phyloP scores from a whole-genome alignment of 92 coral and sea anemone genomes.

The Heteractis magnifica region DNA sequence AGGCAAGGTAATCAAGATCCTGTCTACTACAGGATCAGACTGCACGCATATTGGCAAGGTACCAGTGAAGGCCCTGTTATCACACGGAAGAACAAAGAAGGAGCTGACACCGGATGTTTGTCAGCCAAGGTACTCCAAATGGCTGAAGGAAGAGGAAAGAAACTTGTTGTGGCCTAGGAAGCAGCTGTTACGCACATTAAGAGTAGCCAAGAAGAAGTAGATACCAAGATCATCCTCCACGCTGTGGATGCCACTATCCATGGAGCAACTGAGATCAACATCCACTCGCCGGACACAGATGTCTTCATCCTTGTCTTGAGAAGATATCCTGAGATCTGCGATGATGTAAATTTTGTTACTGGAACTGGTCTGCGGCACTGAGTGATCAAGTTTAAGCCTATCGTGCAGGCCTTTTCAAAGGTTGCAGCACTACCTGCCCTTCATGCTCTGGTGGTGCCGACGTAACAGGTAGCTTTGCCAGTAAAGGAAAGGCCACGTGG shows the following conservation, averaged over 20 bases:
- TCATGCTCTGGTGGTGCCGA: slow-evolving; percentile 50
- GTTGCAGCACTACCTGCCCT: slow-evolving; percentile 49
- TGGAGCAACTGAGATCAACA: neutral
- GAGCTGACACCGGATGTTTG: slow-evolving; percentile 30
- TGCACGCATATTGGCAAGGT: slow-evolving; percentile 43
- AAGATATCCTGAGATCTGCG: slow-evolving; percentile 21
- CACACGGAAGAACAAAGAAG: slow-evolving; percentile 7
- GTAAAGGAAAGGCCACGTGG: slow-evolving; percentile 28
- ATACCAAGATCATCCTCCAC: slow-evolving; percentile 38
- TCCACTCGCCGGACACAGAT: too few relatives aligned
- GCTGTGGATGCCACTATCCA: slow-evolving; percentile 35
- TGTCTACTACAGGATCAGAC: slow-evolving; percentile 42
- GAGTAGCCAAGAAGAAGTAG: slow-evolving; percentile 47
- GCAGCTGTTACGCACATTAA: neutral
- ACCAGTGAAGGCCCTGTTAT: slow-evolving; percentile 29
- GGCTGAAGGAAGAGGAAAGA: neutral
- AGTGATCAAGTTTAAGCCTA: slow-evolving; percentile 34
- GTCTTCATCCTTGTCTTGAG: slow-evolving; percentile 28
- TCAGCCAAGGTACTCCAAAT: neutral
- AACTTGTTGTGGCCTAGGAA: slow-evolving; percentile 25
- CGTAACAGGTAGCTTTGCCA: slow-evolving; percentile 45
- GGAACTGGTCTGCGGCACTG: slow-evolving; percentile 43
- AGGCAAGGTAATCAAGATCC: slow-evolving; percentile 33
- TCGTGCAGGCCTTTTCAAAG: slow-evolving; percentile 38
- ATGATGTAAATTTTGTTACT: slow-evolving; percentile 30